A percentile compares a stretch with the other conserved stretches of the same genome.
phyloP scores from a whole-genome alignment of 2,113 vertebrate species.

The Rhabdornis inornatus region DNA sequence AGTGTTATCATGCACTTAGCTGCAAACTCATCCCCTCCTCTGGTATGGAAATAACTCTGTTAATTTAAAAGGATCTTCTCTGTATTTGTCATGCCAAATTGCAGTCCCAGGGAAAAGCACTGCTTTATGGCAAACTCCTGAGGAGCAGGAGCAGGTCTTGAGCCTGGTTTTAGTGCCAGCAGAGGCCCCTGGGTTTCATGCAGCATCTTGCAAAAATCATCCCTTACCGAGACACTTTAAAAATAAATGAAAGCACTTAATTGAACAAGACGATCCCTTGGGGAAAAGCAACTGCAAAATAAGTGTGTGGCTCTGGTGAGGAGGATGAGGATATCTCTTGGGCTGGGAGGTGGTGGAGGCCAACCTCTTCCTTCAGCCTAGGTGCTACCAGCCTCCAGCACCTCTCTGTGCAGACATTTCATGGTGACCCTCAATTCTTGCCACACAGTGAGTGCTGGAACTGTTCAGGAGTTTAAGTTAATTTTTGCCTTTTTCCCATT shows the following conservation, averaged over 20 bases:
- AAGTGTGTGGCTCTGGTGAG: fast-evolving
- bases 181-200: neutral
- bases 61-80: neutral
- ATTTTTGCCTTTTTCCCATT: neutral
- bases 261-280: neutral
- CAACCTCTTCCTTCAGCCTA: neutral
- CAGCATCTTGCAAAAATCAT: neutral
- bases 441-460: neutral
- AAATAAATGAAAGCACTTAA: conserved; percentile 14
- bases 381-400: neutral
- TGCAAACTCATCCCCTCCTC: neutral
- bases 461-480: neutral
- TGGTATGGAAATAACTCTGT: neutral
- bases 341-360: neutral
- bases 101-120: neutral
- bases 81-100: neutral
- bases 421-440: neutral
- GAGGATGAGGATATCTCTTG: neutral
- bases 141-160: neutral
- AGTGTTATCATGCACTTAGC: neutral
- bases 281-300: neutral
- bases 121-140: neutral
- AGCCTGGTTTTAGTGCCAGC: neutral
- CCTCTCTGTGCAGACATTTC: fast-evolving
- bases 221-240: fast-evolving